phyloP scores from a whole-genome alignment of 2,888 invertebrate species.

The Agriotes lineatus region DNA sequence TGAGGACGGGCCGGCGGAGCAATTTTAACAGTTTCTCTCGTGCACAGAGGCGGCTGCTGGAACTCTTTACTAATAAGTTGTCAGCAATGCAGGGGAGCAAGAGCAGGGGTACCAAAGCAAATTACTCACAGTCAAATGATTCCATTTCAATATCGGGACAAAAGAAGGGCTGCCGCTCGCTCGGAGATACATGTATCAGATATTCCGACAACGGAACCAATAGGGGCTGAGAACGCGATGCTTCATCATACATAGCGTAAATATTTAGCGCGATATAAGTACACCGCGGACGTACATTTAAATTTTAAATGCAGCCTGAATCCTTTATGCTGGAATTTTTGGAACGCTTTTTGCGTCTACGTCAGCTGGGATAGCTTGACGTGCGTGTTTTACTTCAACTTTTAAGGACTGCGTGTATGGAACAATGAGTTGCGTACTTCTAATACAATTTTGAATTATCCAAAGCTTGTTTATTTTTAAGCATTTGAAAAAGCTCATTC shows the following conservation, averaged over 20 bases:
- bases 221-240: conserved; percentile 38
- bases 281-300: conserved; percentile 17
- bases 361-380: too few relatives aligned
- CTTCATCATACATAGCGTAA: conserved; percentile 38
- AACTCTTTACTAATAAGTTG: conserved; percentile 60
- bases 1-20: too few relatives aligned
- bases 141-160: conserved; percentile 78
- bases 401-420: too few relatives aligned
- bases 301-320: background rate
- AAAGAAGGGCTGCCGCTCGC: conserved; percentile 69
- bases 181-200: conserved; percentile 63
- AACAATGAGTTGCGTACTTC: too few relatives aligned
- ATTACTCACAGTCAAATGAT: conserved; percentile 80
- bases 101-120: conserved; percentile 69
- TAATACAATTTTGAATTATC: too few relatives aligned
- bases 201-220: conserved; percentile 50
- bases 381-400: too few relatives aligned
- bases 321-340: background rate
- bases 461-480: too few relatives aligned
- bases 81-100: conserved; percentile 55
- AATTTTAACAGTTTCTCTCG: conserved; percentile 21
- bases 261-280: conserved; percentile 36
- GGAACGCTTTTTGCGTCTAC: background rate
- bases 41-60: conserved; percentile 44
- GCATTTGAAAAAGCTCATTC: too few relatives aligned